phyloP scores from a whole-genome alignment of 2,888 invertebrate species.

The Scaptodrosophila latifasciaeformis region DNA sequence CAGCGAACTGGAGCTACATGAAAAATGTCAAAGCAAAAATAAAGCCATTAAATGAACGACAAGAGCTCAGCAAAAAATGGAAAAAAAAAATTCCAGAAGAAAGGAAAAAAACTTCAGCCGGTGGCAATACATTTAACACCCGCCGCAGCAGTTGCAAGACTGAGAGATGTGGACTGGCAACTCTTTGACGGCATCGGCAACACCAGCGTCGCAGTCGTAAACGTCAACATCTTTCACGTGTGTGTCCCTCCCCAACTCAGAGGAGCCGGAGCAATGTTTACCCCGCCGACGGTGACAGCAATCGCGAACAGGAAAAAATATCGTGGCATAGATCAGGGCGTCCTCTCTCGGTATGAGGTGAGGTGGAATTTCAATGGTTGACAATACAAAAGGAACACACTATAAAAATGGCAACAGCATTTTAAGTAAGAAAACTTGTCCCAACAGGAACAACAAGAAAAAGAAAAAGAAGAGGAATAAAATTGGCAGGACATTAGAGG shows the following conservation, averaged over 20 bases:
- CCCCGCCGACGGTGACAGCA: slow-evolving; percentile 19
- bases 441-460: too few species aligned
- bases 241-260: slow-evolving; percentile 1
- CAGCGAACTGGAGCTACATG: slow-evolving; percentile 27
- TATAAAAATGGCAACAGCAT: too few species aligned
- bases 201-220: slow-evolving; percentile 47
- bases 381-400: too few species aligned
- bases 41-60: slow-evolving; percentile 67
- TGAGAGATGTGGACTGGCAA: neutral
- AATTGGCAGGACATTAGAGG: too few species aligned
- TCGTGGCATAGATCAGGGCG: slow-evolving; percentile 25
- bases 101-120: slow-evolving; percentile 30
- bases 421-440: too few species aligned
- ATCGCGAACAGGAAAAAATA: slow-evolving; percentile 17
- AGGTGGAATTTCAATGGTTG: slow-evolving; percentile 55
- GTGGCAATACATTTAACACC: slow-evolving; percentile 59
- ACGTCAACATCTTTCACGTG: slow-evolving; percentile 59
- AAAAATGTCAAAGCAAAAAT: slow-evolving; percentile 66
- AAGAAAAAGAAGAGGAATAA: too few species aligned
- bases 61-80: slow-evolving; percentile 43
- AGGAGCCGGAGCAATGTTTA: neutral
- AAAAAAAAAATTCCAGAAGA: slow-evolving; percentile 9
- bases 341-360: slow-evolving; percentile 8
- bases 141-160: slow-evolving; percentile 21
- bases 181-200: slow-evolving; percentile 42